Base-by-base conservation (phyloP, 2,113 vertebrate genomes). In the Ictalurus punctatus region DNA sequence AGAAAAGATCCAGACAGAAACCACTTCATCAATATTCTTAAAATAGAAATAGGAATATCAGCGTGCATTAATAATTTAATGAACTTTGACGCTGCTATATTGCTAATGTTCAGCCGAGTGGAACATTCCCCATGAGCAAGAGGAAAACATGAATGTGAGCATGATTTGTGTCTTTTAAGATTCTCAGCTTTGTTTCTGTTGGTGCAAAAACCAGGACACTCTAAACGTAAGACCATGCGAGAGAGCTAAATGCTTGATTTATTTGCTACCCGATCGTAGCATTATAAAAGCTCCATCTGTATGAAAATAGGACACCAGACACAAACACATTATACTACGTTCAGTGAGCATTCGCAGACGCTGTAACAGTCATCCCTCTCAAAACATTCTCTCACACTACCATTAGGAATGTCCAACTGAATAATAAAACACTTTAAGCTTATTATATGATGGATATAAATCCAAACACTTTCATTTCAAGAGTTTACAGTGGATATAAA, bases 31-130 rank as follows among this genome's bases (percentile, higher is more conserved):
- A 85, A 27, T 84, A 58, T 78, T 88, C 90, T 78, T 40, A 63
- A 91, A 92, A 93, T 92, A 91, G 76, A 92, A 69, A 90, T 69
- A 34, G 37, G 48, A 67, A 89, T 65, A 58, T 85, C 88, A 71
- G 90, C 67, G 34, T 69, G 71, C 27, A 85, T 94, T 88, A 34
- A 88, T 93, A 56, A 90, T 86, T 90, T 58, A 90, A 81, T 81
- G 87, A 87, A 63, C 86, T 87, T 87, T 86, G 87, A 88, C 91
- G 73, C 83, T 87, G 86, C 65, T 83, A 65, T 87, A 89, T 85
- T 69, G 56, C 82, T 87, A 59, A 88, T 91, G 65, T 85, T 80
- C 86, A 52, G 27, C 2, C 6, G 76, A 86, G n/a, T 48, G 58
- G 83, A 79, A 83, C 85, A 34, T 74, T 73, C 9, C 27, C 34